Base-by-base conservation (phyloP, 2,888 invertebrate genomes). In the Aphidoletes aphidimyza region DNA sequence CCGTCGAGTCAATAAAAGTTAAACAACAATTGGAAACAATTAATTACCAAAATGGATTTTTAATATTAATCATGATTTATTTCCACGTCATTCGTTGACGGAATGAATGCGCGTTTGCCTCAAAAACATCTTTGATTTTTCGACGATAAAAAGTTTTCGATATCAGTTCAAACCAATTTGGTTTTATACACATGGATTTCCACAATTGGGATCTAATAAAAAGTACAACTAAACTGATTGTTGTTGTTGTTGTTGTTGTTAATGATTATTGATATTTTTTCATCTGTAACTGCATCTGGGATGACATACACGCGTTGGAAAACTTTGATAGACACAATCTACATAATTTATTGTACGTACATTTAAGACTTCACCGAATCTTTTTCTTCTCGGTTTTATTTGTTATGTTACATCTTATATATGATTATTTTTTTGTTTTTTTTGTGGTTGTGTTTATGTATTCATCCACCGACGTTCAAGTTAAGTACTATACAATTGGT, bases 241-340 rank as follows among this genome's bases (percentile, higher is more conserved):
- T n/a, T n/a, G n/a, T n/a, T n/a, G n/a, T n/a, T n/a, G n/a, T n/a
- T n/a, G n/a, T n/a, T n/a, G n/a, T n/a, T n/a, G n/a, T n/a, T n/a
- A n/a, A n/a, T n/a, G n/a, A n/a, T n/a, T n/a, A n/a, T n/a, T n/a
- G n/a, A n/a, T n/a, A n/a, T n/a, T n/a, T n/a, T n/a, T n/a, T n/a
- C n/a, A n/a, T n/a, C n/a, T n/a, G n/a, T n/a, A n/a, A n/a, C n/a
- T n/a, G n/a, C n/a, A n/a, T n/a, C n/a, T 5, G 3, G 17, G 9
- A 14, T 47, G 17, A 47, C 54, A 54, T 54, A 26, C 22, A 54
- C 26, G 30, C 30, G n/a, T n/a, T n/a, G n/a, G n/a, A 69, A 69
- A 69, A 69, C 30, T 69, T 69, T 69, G 69, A 34, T 69, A 69
- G 69, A 69, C 69, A 69, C 30, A 69, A 11, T 47, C 47, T 54